Evolutionary conservation across 2,113 vertebrate genomes (phyloP).

Genomic region (Pachyramphus minor): DNA sequence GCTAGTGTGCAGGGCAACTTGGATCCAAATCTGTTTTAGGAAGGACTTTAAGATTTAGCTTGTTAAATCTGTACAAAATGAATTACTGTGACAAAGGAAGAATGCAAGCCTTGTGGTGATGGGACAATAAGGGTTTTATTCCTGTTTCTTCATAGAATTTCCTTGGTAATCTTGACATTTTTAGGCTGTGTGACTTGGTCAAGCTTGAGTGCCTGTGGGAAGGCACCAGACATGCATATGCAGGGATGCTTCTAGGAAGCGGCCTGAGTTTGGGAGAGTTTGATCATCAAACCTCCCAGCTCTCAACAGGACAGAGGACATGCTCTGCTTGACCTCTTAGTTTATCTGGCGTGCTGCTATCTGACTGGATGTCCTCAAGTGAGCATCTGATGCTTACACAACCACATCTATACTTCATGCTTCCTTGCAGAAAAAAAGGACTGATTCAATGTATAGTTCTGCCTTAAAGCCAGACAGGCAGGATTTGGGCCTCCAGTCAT

Average conservation of each 20-base stretch:
- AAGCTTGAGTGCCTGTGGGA: background rate
- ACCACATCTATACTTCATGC: background rate
- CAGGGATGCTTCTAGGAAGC: background rate
- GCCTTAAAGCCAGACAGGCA: background rate
- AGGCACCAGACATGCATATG: background rate
- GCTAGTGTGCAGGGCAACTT: background rate
- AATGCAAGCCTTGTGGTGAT: slow-evolving; percentile 42
- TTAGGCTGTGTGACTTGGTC: background rate
- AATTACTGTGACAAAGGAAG: slow-evolving; percentile 29
- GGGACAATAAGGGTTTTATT: slow-evolving; percentile 36
- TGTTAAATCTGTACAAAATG: slow-evolving; percentile 28
- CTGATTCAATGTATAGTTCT: background rate
- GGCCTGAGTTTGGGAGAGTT: background rate
- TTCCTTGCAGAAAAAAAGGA: background rate
- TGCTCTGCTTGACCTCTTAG: background rate
- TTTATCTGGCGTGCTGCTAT: background rate
- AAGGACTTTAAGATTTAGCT: slow-evolving; percentile 31
- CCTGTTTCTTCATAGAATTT: background rate
- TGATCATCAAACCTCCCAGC: background rate
- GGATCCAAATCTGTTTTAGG: slow-evolving; percentile 22
- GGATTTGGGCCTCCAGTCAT: background rate
- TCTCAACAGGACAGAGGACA: background rate
- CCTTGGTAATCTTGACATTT: background rate
- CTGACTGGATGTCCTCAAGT: background rate
- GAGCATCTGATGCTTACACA: background rate